Conservation (phyloP, 2,113 vertebrate species). For the Cheirogaleus medius region DNA sequence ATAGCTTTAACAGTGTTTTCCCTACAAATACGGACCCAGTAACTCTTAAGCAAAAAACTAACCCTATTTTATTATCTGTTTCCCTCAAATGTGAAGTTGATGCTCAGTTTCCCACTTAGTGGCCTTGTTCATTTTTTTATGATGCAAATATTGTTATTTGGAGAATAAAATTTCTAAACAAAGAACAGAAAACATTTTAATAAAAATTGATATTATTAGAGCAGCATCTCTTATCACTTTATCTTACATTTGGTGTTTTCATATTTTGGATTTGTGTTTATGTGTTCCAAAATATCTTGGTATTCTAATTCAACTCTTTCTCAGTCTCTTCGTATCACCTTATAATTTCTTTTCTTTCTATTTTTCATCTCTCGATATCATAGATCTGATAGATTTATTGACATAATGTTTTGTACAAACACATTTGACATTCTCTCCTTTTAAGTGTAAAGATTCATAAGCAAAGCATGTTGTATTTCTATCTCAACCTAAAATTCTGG, state of each 20-base stretch:
- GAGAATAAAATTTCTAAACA: background rate
- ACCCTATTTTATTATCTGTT: background rate
- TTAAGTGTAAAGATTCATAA: background rate
- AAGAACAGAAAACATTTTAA: background rate
- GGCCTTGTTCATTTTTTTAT: background rate
- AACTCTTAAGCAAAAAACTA: background rate
- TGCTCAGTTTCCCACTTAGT: background rate
- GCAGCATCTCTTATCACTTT: background rate
- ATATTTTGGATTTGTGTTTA: background rate
- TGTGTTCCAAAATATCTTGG: background rate
- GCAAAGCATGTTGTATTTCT: background rate
- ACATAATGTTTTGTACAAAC: background rate
- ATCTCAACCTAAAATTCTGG: background rate
- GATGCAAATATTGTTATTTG: background rate
- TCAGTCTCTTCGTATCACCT: background rate
- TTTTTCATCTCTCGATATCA: background rate
- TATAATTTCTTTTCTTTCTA: background rate
- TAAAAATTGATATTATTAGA: background rate
- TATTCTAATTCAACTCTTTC: background rate
- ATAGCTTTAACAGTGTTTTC: background rate
- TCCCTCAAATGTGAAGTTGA: background rate
- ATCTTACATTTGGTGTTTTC: background rate
- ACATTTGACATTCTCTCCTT: background rate
- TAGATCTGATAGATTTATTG: background rate
- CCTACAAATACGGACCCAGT: background rate